Evolutionary conservation across 2,797 vertebrate species (phyloP).

Genomic region (Chelonia mydas): DNA sequence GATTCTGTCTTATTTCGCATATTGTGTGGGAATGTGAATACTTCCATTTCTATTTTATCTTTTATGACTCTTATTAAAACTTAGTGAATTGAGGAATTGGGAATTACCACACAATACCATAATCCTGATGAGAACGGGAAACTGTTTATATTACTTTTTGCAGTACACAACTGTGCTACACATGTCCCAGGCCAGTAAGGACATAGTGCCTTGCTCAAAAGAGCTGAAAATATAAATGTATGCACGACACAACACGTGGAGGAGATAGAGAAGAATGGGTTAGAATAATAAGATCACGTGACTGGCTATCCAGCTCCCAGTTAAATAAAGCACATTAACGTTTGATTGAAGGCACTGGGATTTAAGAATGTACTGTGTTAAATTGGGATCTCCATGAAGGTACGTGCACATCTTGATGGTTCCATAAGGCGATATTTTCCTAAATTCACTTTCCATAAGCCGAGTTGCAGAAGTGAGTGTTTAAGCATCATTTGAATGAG

Average conservation of each 20-base stretch:
- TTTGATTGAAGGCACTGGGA: neutral
- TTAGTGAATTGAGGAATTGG: neutral
- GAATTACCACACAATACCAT: neutral
- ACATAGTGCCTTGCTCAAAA: neutral
- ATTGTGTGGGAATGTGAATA: neutral
- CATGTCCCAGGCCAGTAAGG: neutral
- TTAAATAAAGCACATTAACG: neutral
- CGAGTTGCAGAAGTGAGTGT: neutral
- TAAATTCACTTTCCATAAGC: neutral
- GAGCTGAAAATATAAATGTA: neutral
- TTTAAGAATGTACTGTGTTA: neutral
- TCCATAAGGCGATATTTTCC: neutral
- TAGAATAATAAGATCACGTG: neutral
- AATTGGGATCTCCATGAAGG: neutral
- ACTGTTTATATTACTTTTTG: neutral
- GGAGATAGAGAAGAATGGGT: neutral
- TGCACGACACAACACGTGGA: neutral
- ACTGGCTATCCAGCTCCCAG: neutral
- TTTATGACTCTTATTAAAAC: neutral
- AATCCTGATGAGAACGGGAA: neutral
- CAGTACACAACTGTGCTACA: neutral
- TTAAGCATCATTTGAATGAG: neutral
- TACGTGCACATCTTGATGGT: neutral
- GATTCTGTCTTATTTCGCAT: no score
- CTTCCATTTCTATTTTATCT: neutral